Evolutionary conservation across 2,888 invertebrate genomes (phyloP), one percentile per base, ranked within the genome.

Genomic region (Synanthedon myopaeformis): DNA sequence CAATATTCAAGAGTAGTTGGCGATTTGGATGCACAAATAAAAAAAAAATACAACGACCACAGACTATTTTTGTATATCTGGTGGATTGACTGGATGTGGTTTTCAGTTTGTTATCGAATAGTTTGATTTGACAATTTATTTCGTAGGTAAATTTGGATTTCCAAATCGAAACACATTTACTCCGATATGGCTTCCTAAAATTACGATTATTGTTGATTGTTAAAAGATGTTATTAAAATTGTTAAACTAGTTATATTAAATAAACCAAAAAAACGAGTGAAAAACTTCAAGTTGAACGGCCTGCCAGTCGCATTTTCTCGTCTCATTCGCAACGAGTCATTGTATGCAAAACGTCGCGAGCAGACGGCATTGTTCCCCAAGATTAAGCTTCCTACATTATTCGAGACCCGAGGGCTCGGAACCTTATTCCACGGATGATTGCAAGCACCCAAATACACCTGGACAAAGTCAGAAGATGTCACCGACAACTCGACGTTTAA

Each of bases 271-370:
- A 14, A 45, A 45, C 45, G 14, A 14, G 13, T 45, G 45, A 45
- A 45, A 45, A 45, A 13, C 45, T 45, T 45, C 23, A 49, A 49
- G 49, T 49, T 49, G 49, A 49, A 49, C 49, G 53, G 54, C 58
- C 55, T 56, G 67, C 63, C 71, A 65, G 70, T 69, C 64, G 72
- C 73, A 70, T 75, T 76, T 70, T 65, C 61, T 65, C 58, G 51
- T 53, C 65, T 66, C 70, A 66, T 69, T 70, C 69, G 69, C 64
- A 66, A 64, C 70, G 69, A 72, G 75, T 76, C 79, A 82, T 83
- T 84, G 82, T 85, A 85, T 83, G 82, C 81, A 81, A 82, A 82
- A 76, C 78, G 82, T 83, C 82, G 70, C 71, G 71, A 65, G 73
- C 83, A 82, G 81, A 72, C 66, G 61, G 71, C 73, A 85, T 86